A percentile compares a stretch with the other conserved stretches of the same genome.
These are phyloP conservation scores for Oenanthe oenanthe DNA, from an alignment of 2,113 vertebrate species.

Conservation along the genomic window DNA sequence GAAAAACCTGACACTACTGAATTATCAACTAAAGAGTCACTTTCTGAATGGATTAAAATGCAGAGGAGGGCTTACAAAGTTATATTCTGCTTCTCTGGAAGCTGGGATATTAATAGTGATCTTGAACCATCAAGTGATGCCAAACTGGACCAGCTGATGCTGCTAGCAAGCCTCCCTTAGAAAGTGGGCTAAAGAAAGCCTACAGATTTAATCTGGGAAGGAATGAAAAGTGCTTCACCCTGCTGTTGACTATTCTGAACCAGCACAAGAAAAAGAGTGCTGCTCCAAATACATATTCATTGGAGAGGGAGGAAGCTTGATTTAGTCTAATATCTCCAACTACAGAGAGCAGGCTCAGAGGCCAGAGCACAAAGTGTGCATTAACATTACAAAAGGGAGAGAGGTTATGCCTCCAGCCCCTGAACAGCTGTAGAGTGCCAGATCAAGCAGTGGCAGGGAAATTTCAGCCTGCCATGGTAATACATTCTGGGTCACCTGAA, in stretches of 20 bases:
- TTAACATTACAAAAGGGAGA: not conserved
- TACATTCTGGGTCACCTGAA: not conserved
- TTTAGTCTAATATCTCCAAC: not conserved
- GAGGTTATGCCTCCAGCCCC: not conserved
- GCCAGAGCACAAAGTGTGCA: not conserved
- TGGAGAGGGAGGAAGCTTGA: not conserved
- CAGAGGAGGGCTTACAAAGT: not conserved
- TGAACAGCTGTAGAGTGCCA: not conserved
- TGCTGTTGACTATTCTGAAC: not conserved
- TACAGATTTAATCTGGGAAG: not conserved
- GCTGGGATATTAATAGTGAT: not conserved
- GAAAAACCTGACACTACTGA: not conserved
- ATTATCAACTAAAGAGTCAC: not conserved
- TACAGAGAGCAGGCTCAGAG: not conserved
- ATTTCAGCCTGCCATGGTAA: not conserved
- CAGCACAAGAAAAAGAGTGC: not conserved
- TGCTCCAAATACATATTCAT: not conserved
- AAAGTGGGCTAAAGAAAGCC: not conserved
- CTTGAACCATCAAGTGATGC: not conserved
- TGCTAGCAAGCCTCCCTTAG: not conserved
- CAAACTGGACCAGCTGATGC: not conserved
- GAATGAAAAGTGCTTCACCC: not conserved
- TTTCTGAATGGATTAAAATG: not conserved
- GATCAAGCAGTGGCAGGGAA: not conserved
- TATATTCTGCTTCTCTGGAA: not conserved